These are phyloP conservation scores for Heliconius ethilla DNA, from an alignment of 2,888 invertebrate species.

Conservation along the genomic window DNA sequence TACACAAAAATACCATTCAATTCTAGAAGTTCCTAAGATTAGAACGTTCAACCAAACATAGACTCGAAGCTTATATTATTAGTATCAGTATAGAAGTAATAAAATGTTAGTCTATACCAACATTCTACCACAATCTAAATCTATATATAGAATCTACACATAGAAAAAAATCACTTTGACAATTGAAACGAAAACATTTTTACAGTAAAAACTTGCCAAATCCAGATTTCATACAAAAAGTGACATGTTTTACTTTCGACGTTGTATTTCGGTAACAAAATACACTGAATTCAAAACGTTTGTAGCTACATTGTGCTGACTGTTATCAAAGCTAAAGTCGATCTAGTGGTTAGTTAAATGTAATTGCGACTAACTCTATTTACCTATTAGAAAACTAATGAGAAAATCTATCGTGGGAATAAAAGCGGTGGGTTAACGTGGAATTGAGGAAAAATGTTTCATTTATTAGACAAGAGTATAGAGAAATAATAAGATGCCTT, in stretches of 20 bases:
- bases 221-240: conserved; percentile 8
- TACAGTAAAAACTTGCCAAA: conserved; percentile 4
- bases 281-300: neutral
- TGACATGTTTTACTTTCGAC: conserved; percentile 4
- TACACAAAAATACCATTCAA: neutral
- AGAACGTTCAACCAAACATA: neutral
- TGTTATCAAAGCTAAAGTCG: conserved; percentile 26
- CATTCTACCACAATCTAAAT: neutral
- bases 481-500: too few relatives aligned
- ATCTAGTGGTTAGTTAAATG: conserved; percentile 30
- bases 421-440: neutral
- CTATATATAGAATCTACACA: neutral
- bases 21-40: neutral
- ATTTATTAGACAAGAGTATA: too few relatives aligned
- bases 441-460: too few relatives aligned
- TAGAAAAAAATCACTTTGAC: conserved; percentile 3
- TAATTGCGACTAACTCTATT: conserved; percentile 22
- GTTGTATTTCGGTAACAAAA: conserved; percentile 4
- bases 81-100: neutral
- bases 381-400: conserved; percentile 36
- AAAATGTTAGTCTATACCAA: neutral
- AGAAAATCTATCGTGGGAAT: conserved; percentile 31
- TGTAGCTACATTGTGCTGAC: conserved; percentile 19
- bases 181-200: conserved; percentile 2
- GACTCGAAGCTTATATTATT: neutral